Base-by-base conservation (phyloP, 2,113 vertebrate species). In the Zosterops hypoxanthus region DNA sequence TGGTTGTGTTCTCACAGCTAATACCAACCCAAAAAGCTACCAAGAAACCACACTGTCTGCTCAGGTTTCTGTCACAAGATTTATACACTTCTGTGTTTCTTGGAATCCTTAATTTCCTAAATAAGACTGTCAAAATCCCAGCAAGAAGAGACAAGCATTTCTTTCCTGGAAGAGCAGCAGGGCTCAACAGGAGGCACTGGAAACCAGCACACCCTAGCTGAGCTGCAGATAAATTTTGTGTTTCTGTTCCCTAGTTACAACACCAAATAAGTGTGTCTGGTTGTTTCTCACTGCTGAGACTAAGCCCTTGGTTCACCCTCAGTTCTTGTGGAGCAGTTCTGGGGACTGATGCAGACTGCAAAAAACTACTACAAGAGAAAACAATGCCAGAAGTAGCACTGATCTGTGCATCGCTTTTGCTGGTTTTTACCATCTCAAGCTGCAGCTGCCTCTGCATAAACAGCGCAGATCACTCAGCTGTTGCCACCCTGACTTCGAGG, bases 1-100 rank as follows among this genome's bases (percentile, higher is more conserved):
- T 41, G 31, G 4, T 20, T 44, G 8, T 11, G 19, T 42, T 57
- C 56, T 65, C 60, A 56, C 24, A 16, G 17, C 41, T 28, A 56
- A 52, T 4, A 64, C 8, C 0, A 0, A 55, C 33, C 7, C 53
- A 36, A 42, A 4, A 36, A 28, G 29, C 47, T n/a, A 46, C 18
- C 31, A 63, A 23, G 25, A 86, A 82, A 17, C 25, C 86, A 39
- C 10, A 7, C 4, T 39, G 29, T 18, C 56, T 36, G 42, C 14
- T n/a, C 65, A 63, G 24, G 1, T n/a, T 75, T 71, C 47, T 42
- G n/a, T 50, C 39, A 70, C 42, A 68, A 79, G 34, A 16, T 52
- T 5, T 14, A 52, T 8, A 6, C 9, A 24, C 63, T 84, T 57
- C 59, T 56, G 8, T 33, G 9, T 34, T 60, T 52, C 49, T 26